Conservation (phyloP, 2,888 invertebrate species). For the Electrophaes corylata region DNA sequence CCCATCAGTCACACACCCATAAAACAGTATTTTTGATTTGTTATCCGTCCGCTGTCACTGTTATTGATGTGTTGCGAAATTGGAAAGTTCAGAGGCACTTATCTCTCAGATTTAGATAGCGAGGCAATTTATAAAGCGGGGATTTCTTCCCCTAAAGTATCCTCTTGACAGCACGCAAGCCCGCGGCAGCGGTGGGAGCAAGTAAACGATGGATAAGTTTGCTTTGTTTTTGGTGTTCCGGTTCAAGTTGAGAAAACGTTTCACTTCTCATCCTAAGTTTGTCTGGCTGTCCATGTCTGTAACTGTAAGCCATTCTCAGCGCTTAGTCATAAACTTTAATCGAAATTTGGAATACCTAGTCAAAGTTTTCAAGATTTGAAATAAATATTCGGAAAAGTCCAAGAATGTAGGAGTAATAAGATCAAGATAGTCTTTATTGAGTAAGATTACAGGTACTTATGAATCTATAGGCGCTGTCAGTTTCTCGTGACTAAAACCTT, state of each 20-base stretch:
- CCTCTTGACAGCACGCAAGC: constrained; percentile 64
- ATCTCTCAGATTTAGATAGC: constrained; percentile 82
- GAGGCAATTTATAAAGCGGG: constrained; percentile 81
- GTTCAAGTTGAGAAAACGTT: not conserved
- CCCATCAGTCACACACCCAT: constrained; percentile 60
- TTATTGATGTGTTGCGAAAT: constrained; percentile 84
- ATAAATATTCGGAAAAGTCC: too few species aligned
- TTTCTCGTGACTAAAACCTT: too few species aligned
- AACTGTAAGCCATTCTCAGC: not conserved
- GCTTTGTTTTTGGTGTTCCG: not conserved
- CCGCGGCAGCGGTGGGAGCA: constrained; percentile 43
- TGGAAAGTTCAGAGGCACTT: constrained; percentile 82
- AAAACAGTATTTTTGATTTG: constrained; percentile 77
- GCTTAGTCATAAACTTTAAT: too few species aligned
- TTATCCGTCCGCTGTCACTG: constrained; percentile 75
- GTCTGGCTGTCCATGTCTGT: not conserved
- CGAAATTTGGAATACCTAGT: too few species aligned
- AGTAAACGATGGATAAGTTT: constrained; percentile 5
- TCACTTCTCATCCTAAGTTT: not conserved
- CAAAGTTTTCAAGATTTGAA: too few species aligned
- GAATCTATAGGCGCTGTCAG: too few species aligned
- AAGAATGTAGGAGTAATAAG: too few species aligned
- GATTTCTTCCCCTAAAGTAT: constrained; percentile 73
- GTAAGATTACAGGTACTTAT: too few species aligned
- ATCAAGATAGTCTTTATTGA: too few species aligned